A percentile compares a stretch with the other conserved stretches of the same genome.
phyloP scores from a whole-genome alignment of 2,797 vertebrate species.

The Phoebastria nigripes region DNA sequence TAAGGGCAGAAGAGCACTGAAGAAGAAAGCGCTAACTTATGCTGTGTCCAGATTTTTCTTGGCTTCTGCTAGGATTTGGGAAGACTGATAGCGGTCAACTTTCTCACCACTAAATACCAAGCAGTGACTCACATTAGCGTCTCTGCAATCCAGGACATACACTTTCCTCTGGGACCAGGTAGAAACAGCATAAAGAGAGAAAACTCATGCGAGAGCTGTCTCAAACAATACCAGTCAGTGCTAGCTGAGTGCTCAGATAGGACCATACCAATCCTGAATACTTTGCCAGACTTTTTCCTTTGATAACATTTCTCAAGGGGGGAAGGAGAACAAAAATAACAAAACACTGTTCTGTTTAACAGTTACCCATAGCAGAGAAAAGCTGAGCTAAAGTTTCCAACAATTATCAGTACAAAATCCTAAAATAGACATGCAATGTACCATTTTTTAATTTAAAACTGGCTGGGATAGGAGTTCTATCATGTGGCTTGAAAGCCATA shows the following conservation, averaged over 20 bases:
- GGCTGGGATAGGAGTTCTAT: not conserved
- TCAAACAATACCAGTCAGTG: not conserved
- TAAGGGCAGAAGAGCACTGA: not conserved
- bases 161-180: not conserved
- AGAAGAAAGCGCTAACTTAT: not conserved
- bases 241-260: not conserved
- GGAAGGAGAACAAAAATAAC: slow-evolving; percentile 26
- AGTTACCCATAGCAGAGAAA: slow-evolving; percentile 29
- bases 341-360: slow-evolving; percentile 43
- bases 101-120: not conserved
- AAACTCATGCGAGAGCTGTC: not conserved
- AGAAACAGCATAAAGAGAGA: not conserved
- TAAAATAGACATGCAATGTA: not conserved
- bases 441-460: not conserved
- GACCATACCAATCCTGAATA: not conserved
- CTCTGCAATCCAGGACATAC: not conserved
- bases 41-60: not conserved
- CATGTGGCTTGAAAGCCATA: not conserved
- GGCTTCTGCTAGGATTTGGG: not conserved
- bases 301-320: slow-evolving; percentile 36
- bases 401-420: slow-evolving; percentile 14
- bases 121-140: not conserved
- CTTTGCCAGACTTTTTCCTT: slow-evolving; percentile 47
- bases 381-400: slow-evolving; percentile 55
- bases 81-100: not conserved